These are phyloP conservation scores for Ichneumoninae sp. DNA, from an alignment of 2,888 invertebrate genomes.

Conservation along the genomic window DNA sequence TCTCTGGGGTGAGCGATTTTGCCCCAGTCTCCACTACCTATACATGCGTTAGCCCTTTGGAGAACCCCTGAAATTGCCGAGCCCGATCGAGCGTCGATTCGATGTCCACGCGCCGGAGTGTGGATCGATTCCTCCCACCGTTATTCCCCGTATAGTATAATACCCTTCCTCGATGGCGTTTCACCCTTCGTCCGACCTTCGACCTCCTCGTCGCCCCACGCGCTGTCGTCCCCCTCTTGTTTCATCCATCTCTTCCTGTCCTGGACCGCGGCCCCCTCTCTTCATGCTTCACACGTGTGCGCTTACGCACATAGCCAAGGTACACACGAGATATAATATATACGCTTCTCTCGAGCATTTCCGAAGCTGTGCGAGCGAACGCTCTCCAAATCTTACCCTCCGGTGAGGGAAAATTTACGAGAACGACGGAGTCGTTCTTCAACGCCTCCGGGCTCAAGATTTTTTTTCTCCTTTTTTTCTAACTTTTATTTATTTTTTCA, in stretches of 20 bases:
- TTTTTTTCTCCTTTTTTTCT: background rate
- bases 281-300: background rate
- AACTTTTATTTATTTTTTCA: background rate
- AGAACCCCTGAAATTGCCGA: conserved; percentile 40
- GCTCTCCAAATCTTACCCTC: conserved; percentile 2
- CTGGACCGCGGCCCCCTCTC: background rate
- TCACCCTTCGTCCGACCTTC: conserved; percentile 48
- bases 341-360: conserved; percentile 2
- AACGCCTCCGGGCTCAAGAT: background rate
- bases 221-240: conserved; percentile 1
- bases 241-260: conserved; percentile 13
- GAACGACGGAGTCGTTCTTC: conserved; percentile 1
- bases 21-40: background rate
- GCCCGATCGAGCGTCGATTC: conserved; percentile 45
- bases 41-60: background rate
- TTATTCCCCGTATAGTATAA: background rate
- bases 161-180: conserved; percentile 43
- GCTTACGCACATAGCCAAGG: conserved; percentile 21
- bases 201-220: conserved; percentile 22
- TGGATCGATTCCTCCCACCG: conserved; percentile 30
- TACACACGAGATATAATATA: conserved; percentile 47
- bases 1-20: background rate
- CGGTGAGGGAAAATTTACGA: conserved; percentile 20
- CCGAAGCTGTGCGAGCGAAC: background rate
- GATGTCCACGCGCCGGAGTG: conserved; percentile 23